Base-by-base conservation (phyloP, 2,888 invertebrate genomes). In the Monopis laevigella region DNA sequence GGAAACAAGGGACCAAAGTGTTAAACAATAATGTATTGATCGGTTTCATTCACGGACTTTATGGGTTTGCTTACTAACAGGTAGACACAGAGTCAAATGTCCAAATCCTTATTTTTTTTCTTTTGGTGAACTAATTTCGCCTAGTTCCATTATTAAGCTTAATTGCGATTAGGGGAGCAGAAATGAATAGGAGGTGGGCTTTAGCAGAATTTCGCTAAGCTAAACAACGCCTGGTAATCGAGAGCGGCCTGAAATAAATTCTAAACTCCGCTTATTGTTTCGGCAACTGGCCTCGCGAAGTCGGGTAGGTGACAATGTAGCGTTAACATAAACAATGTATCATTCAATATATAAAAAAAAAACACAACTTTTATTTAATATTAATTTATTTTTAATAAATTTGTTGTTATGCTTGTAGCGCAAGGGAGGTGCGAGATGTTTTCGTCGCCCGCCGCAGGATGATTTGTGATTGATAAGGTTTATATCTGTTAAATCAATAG, bases 221-320 rank as follows among this genome's bases (percentile, higher is more conserved):
- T 29, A 29, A 29, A 30, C 40, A 12, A 46, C 38, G 47, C 38
- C 30, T 36, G 44, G 51, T 51, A 51, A 54, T 53, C 51, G 48
- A 50, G 50, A 51, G 49, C 50, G 49, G 39, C 26, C 49, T 50
- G 45, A 48, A 52, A 55, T 56, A 54, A 57, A 57, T 57, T 57
- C 52, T 49, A 48, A 56, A 54, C 53, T 53, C 55, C 51, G 64
- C 61, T 62, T 65, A 66, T 68, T 70, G 69, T 69, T 68, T 64
- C 54, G 52, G 46, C 47, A 56, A 55, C 55, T 58, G 56, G 51
- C 53, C 55, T 52, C 51, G 59, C 62, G 40, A 26, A 18, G 18
- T 63, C 68, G 68, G 71, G 70, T 69, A 64, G 60, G 40, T 29
- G 40, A 29, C 40, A 28, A 28, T 40, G 40, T 40, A 40, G 3